A percentile compares a stretch with the other conserved stretches of the same genome.
Evolutionary conservation across 1,140 invertebrate species (phyloP).

Genomic region (Drosophila biarmipes): DNA sequence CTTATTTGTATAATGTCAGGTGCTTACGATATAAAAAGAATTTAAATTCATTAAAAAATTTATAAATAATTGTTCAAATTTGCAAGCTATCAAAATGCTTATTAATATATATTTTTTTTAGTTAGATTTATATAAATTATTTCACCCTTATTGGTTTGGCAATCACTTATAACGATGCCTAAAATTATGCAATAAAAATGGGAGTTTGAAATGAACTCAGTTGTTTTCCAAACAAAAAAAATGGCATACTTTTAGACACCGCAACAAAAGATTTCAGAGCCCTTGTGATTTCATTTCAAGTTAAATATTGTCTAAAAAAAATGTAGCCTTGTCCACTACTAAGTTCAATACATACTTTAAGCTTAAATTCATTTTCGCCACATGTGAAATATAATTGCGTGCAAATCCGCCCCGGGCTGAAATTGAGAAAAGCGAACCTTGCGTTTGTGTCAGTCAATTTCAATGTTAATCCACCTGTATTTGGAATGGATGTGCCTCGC

Average conservation of each 20-base stretch:
- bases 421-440: constrained; percentile 16
- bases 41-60: no score
- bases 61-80: no score
- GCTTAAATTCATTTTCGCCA: background rate
- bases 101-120: no score
- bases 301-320: background rate
- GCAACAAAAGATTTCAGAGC: background rate
- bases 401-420: constrained; percentile 3
- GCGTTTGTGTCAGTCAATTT: constrained; percentile 60
- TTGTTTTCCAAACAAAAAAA: no score
- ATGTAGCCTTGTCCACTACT: background rate
- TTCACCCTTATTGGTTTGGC: no score
- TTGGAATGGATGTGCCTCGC: constrained; percentile 2
- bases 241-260: no score
- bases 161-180: no score
- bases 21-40: background rate
- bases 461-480: constrained; percentile 65
- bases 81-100: no score
- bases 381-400: constrained; percentile 17
- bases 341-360: background rate
- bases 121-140: no score
- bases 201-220: no score
- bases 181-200: no score
- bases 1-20: background rate
- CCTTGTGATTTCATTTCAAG: background rate